Evolutionary conservation across 2,888 invertebrate species (phyloP).

Genomic region (Dilophus febrilis): DNA sequence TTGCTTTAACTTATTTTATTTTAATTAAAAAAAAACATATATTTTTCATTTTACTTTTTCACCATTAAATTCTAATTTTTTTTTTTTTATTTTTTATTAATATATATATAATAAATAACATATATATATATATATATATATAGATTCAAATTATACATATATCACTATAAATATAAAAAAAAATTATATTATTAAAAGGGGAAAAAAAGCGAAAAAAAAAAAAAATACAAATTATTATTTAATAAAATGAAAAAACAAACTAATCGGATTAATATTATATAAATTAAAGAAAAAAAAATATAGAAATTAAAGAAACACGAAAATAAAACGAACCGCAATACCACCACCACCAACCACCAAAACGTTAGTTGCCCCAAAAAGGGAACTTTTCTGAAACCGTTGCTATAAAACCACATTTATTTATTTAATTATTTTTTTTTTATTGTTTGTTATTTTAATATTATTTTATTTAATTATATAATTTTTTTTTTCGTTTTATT

Average conservation of each 20-base stretch:
- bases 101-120: too few species aligned
- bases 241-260: not conserved
- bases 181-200: slow-evolving; percentile 23
- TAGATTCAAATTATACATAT: too few species aligned
- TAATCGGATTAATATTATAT: slow-evolving; percentile 36
- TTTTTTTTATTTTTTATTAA: too few species aligned
- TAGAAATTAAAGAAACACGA: too few species aligned
- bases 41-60: too few species aligned
- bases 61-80: too few species aligned
- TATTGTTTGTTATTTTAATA: not conserved
- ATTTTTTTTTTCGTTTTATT: slow-evolving; percentile 7
- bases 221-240: slow-evolving; percentile 1
- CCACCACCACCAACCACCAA: too few species aligned
- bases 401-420: slow-evolving; percentile 22
- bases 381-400: slow-evolving; percentile 56
- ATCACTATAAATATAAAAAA: too few species aligned
- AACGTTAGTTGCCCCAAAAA: slow-evolving; percentile 41
- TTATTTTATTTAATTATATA: slow-evolving; percentile 1
- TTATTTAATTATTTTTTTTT: slow-evolving; percentile 5
- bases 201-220: slow-evolving; percentile 11
- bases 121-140: too few species aligned
- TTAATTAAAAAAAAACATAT: too few species aligned
- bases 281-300: slow-evolving; percentile 32
- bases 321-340: too few species aligned
- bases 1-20: too few species aligned